Evolutionary conservation across 2,888 invertebrate genomes (phyloP), one percentile per base, ranked within the genome.

Genomic region (Xanthorhoe spadicearia): DNA sequence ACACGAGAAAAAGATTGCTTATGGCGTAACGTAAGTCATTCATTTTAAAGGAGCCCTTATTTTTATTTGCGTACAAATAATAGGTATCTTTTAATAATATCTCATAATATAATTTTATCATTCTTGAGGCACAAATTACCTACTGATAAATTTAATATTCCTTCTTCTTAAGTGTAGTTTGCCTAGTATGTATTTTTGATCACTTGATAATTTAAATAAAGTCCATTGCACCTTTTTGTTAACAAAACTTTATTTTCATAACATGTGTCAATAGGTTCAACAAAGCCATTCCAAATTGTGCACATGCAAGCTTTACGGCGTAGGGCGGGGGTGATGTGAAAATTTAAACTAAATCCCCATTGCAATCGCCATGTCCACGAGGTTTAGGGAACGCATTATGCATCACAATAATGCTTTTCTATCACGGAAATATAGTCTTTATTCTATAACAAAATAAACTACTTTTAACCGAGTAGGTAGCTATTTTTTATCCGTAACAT

Each of bases 331-430:
- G 83, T 74, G 81, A 82, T 78, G 83, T 79, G 83, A 84, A 86
- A 86, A 86, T 89, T 88, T 90, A 81, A 89, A 90, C 76, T 83
- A 80, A 87, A 87, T 83, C 88, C 86, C 86, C 82, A 73, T 79
- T 58, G 71, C 82, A 77, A 83, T 81, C 76, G 78, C 76, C 73
- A 74, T 76, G 73, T 75, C 71, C 46, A 23, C 38, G 28, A 71
- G 67, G 79, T 78, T 78, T 74, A 74, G 75, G 83, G 83, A 79
- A 78, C 77, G 70, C 56, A 65, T 69, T 71, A 49, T 68, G 68
- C 68, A 71, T 65, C 50, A 49, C 15, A 43, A 59, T 49, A 54
- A 55, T 68, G 51, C 62, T 55, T 53, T 23, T 46, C 15, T n/a
- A 53, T 32, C 59, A 60, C 53, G 48, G 60, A 72, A 78, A 74